Base-by-base conservation (phyloP, 37 sponge, comb jelly and placozoan genomes). In the Aphrocallistes beatrix region DNA sequence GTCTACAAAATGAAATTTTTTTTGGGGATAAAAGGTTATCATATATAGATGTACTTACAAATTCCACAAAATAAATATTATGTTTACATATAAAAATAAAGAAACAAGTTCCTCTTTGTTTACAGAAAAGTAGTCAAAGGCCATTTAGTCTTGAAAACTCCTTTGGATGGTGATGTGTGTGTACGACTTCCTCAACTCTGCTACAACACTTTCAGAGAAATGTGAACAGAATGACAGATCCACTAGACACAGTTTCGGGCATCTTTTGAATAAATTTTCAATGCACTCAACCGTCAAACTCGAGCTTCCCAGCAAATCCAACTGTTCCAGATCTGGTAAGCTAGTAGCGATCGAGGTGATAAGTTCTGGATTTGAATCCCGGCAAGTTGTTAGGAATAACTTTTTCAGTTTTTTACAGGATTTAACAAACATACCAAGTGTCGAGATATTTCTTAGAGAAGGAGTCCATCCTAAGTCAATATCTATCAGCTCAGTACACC, bases 81-180 rank as follows among this genome's bases (percentile, higher is more conserved):
- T n/a, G n/a, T n/a, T n/a, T n/a, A n/a, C n/a, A n/a, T n/a, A n/a
- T n/a, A n/a, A n/a, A n/a, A n/a, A n/a, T n/a, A n/a, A n/a, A n/a
- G n/a, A n/a, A n/a, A n/a, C n/a, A n/a, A n/a, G n/a, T n/a, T n/a
- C n/a, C n/a, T n/a, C n/a, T n/a, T n/a, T n/a, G n/a, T n/a, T n/a
- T n/a, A n/a, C n/a, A n/a, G n/a, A n/a, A n/a, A n/a, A n/a, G n/a
- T n/a, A n/a, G n/a, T n/a, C n/a, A n/a, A n/a, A n/a, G n/a, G n/a
- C n/a, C n/a, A n/a, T n/a, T 60, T 13, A 60, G 34, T 60, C 75
- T 60, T 60, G 75, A 28, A 60, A 60, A 30, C 75, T 60, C 75
- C 75, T 19, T 60, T 60, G 10, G 10, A 60, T 60, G 3, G 10
- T 30, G n/a, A 60, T 60, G 3, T 13, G 75, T 25, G 75, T 19